Percentiles rank a stretch among this genome's conserved stretches.
Evolutionary conservation across 2,888 invertebrate genomes (phyloP).

Genomic region (Drosophila melanosoma): DNA sequence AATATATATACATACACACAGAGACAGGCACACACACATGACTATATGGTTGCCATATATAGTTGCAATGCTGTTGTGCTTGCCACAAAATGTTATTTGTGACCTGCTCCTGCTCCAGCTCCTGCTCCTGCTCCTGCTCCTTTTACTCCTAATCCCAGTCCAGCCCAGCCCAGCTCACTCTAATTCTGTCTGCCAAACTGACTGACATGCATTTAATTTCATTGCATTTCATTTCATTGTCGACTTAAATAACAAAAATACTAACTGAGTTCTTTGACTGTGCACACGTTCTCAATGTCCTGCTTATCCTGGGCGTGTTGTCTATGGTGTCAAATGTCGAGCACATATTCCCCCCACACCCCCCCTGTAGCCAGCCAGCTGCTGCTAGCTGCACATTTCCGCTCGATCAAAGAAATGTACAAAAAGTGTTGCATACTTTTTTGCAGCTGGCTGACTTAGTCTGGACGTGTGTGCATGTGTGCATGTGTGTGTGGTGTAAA

Average conservation of each 20-base stretch:
- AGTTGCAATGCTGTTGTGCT: constrained; percentile 41
- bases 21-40: constrained; percentile 24
- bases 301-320: not conserved
- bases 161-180: not conserved
- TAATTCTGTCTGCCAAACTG: constrained; percentile 28
- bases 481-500: constrained; percentile 32
- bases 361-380: not conserved
- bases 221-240: constrained; percentile 23
- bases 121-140: too few relatives aligned
- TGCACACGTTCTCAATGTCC: constrained; percentile 17
- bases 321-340: constrained; percentile 27
- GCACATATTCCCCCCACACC: constrained; percentile 7
- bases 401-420: constrained; percentile 17
- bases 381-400: constrained; percentile 52
- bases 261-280: constrained; percentile 43
- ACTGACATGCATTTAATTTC: constrained; percentile 46
- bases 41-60: constrained; percentile 47
- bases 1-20: not conserved
- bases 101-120: not conserved
- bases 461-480: not conserved
- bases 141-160: not conserved
- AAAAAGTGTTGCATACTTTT: constrained; percentile 59
- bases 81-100: constrained; percentile 19
- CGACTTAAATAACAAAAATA: constrained; percentile 45
- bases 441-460: constrained; percentile 6